Evolutionary conservation across 2,797 vertebrate species (phyloP), one percentile per base, ranked within the genome.

Genomic region (Lepilemur ruficaudatus): DNA sequence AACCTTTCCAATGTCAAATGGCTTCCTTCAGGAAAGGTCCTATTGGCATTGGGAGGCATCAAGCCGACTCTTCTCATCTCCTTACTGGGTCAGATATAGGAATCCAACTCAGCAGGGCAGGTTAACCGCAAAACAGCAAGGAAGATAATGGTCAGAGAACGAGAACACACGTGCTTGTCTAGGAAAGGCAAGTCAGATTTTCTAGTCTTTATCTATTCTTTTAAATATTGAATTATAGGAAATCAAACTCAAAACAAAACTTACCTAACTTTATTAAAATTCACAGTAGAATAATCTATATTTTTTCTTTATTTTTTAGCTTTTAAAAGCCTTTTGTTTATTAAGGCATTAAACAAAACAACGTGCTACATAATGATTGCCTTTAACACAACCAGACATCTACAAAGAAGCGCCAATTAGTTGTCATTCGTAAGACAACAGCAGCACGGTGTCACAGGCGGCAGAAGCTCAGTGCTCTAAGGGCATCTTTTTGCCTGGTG

Each of bases 11-110:
- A 52, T 94, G 86, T 85, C 96, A 96, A 97, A 96, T 93, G 91
- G 89, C 86, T 97, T 97, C 96, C 81, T 97, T 97, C 95, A 93
- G 92, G 95, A 96, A 97, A 92, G 96, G 72, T 95, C 96, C 94
- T 89, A 91, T 32, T 95, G 93, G 95, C 92, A 95, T 69, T 93
- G 92, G 95, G 93, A 94, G 95, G 97, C 89, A 87, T 72, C 97
- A 94, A 91, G 96, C 90, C 5, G 83, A 95, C 80, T 97, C 91
- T 92, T 96, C 97, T 88, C 94, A 80, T 97, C 94, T 94, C 93
- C 75, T 96, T 94, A 96, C 93, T 96, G 84, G 96, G 95, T 97
- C 94, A 96, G 97, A 97, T 97, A 94, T 69, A 94, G 96, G 95
- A 94, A 95, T 93, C 84, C 94, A 96, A 97, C 95, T 96, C 97